Conservation (phyloP, 2,888 invertebrate species). For the Hemistola chrysoprasaria region DNA sequence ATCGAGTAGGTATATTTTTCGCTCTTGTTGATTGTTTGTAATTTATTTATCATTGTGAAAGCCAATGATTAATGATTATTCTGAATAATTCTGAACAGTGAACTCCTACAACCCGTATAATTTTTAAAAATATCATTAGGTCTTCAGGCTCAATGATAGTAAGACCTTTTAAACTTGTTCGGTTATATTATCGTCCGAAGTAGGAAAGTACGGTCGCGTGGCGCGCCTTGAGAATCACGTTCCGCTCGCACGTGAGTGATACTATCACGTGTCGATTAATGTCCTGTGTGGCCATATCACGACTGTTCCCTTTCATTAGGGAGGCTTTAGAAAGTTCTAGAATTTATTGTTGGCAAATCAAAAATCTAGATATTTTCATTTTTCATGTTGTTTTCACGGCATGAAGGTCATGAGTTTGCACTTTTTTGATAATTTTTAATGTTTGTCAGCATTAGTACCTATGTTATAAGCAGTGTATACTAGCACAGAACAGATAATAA, state of each 20-base stretch:
- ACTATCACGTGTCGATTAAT: slow-evolving; percentile 45
- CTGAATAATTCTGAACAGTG: too few relatives aligned
- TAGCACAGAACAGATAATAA: too few relatives aligned
- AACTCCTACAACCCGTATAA: background rate
- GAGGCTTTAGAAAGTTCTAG: slow-evolving; percentile 8
- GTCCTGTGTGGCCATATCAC: slow-evolving; percentile 23
- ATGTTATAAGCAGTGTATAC: too few relatives aligned
- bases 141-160: background rate
- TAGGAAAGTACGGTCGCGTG: slow-evolving; percentile 39
- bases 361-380: background rate
- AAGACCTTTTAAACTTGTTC: slow-evolving; percentile 28
- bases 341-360: too few relatives aligned
- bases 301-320: slow-evolving; percentile 10
- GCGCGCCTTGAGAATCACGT: slow-evolving; percentile 48
- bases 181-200: slow-evolving; percentile 18
- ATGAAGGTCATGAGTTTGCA: too few relatives aligned
- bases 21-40: too few relatives aligned
- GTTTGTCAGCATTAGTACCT: too few relatives aligned
- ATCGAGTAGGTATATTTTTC: too few relatives aligned
- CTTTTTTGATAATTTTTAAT: too few relatives aligned
- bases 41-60: too few relatives aligned
- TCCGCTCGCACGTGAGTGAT: slow-evolving; percentile 51
- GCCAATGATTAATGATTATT: too few relatives aligned
- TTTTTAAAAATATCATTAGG: background rate
- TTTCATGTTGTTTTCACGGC: too few relatives aligned